Base-by-base conservation (phyloP, 2,888 invertebrate species). In the Tuberolachnus salignus region DNA sequence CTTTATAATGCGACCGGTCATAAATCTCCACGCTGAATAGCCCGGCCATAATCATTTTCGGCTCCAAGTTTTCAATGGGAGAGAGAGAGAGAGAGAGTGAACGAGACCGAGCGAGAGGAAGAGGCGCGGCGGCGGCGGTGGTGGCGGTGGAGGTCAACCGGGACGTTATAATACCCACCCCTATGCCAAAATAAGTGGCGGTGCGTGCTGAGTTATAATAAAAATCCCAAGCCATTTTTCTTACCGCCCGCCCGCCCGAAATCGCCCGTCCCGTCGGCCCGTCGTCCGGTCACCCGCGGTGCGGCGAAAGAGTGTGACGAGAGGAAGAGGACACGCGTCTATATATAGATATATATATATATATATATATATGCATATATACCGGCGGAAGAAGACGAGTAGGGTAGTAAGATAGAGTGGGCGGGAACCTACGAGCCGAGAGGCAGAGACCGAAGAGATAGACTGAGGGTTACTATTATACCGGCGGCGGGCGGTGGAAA, bases 171-270 rank as follows among this genome's bases (percentile, higher is more conserved):
- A 6, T 53, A 42, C 57, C 55, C 69, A 6, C 59, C 4, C 19
- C 44, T 16, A 16, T 26, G 49, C 21, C 46, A 57, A 75, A 75
- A 75, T 67, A 67, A 75, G 64, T 66, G 75, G 66, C 19, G 46
- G 66, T 66, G 10, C 26, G 19, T 34, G 46, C 46, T 11, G 59
- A 69, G 75, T 75, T 66, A 75, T 69, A 75, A 78, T 78, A 78
- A 78, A 78, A 78, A 78, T 78, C 78, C n/a, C 46, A 67, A 67
- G 46, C 57, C 69, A 69, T 78, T 78, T 78, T 69, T 69, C 67
- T 69, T 67, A n/a, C 16, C 44, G 44, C n/a, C 21, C 14, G 8
- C 26, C 6, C 19, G 11, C 51, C 13, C 23, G 1, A 10, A 1
- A 3, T 11, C 46, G 1, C 46, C 10, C 46, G 10, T n/a, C 34